These are phyloP conservation scores for Epinotia demarniana DNA, from an alignment of 2,888 invertebrate genomes.

Conservation along the genomic window DNA sequence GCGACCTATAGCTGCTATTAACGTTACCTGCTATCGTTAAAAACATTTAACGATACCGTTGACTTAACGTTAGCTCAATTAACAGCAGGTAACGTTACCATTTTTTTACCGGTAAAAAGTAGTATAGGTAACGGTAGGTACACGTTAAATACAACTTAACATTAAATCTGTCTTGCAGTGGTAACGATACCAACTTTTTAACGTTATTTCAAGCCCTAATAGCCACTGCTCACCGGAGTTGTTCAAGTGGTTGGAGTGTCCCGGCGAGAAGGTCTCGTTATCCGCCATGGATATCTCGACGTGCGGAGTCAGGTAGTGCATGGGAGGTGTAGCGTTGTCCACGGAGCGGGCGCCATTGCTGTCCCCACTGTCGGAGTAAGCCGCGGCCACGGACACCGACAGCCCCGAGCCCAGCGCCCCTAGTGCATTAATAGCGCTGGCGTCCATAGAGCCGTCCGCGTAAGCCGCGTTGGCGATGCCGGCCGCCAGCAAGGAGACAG, in stretches of 20 bases:
- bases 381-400: slow-evolving; percentile 88
- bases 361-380: slow-evolving; percentile 93
- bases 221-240: slow-evolving; percentile 63
- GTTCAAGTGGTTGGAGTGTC: slow-evolving; percentile 74
- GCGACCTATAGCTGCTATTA: too few relatives aligned
- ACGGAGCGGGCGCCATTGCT: slow-evolving; percentile 91
- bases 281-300: slow-evolving; percentile 96
- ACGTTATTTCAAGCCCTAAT: too few relatives aligned
- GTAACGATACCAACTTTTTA: too few relatives aligned
- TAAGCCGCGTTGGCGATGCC: slow-evolving; percentile 86
- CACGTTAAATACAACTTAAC: too few relatives aligned
- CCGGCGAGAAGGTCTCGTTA: slow-evolving; percentile 87
- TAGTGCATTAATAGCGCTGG: slow-evolving; percentile 80
- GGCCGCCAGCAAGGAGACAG: slow-evolving; percentile 89
- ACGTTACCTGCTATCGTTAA: too few relatives aligned
- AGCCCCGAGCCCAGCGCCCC: slow-evolving; percentile 86
- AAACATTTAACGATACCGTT: too few relatives aligned
- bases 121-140: too few relatives aligned
- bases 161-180: too few relatives aligned
- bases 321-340: slow-evolving; percentile 95
- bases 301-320: slow-evolving; percentile 96
- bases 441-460: slow-evolving; percentile 83
- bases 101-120: too few relatives aligned
- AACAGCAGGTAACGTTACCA: too few relatives aligned
- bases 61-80: too few relatives aligned